Evolutionary conservation across 2,888 invertebrate species (phyloP), one percentile per base, ranked within the genome.

Genomic region (Rhamphomyia laevipes): DNA sequence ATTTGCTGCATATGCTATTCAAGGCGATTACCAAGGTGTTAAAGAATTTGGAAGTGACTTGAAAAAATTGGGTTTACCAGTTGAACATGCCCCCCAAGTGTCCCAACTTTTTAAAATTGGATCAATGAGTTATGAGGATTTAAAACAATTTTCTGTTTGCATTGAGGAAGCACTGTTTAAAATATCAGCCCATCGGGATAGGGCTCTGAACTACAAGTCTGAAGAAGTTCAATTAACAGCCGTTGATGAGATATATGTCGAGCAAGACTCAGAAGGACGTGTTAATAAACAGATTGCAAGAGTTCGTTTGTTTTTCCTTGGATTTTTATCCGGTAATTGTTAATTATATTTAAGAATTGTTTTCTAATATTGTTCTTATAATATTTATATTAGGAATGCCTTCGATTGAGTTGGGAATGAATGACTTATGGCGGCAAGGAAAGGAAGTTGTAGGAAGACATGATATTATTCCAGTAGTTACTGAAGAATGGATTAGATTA

Each of bases 401-500:
- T 4, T 87, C 88, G 64, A 84, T 97, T 56, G 99, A 99, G 73
- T 74, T 99, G 58, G 99, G 99, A 4, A 81, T 99, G 50, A 99
- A 99, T 71, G 99, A 99, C 72, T 81, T 93, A 77, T 81, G 91
- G 70, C 78, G 96, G n/a, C 92, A 95, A 71, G 97, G 97, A n/a
- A 87, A 86, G 71, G 99, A 99, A 77, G 95, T 99, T 47, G 99
- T 99, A 2, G 95, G 99, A 0, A 78, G 99, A 4, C 95, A 96
- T 71, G 99, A 99, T 73, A 99, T 99, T 68, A 94, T 99, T 66
- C 97, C 99, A 18, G 92, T 93, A 16, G 89, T 89, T 53, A 99
- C 99, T 0, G 99, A 99, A 73, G 94, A 99, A 73, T 99, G 99
- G 99, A 99, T 99, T 64, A 82, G 93, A 38, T 78, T 97, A 48